Evolutionary conservation across 2,113 vertebrate genomes (phyloP).

Genomic region (Sinocyclocheilus maitianheensis): DNA sequence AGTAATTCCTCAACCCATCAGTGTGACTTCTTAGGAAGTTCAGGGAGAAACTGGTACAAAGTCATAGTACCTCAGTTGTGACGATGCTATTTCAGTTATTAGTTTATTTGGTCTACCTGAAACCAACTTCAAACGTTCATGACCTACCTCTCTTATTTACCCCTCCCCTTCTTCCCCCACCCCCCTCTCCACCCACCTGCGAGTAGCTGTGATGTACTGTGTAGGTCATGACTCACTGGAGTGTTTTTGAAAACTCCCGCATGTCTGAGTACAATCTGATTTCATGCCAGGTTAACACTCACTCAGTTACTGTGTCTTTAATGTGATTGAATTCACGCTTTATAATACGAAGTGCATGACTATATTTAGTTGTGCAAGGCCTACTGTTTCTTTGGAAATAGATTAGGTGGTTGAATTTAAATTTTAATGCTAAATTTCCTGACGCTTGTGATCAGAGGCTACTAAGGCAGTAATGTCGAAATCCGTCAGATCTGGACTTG

Average conservation of each 20-base stretch:
- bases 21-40: slow-evolving; percentile 23
- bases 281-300: neutral
- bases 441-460: neutral
- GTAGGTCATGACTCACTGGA: slow-evolving; percentile 52
- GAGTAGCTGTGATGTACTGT: neutral
- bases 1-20: slow-evolving; percentile 11
- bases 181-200: neutral
- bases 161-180: neutral
- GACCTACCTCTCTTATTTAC: slow-evolving; percentile 9
- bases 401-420: neutral
- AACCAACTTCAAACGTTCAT: neutral
- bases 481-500: neutral
- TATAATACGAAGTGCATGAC: neutral
- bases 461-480: neutral
- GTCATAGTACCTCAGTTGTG: neutral
- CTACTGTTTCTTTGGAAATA: neutral
- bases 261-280: slow-evolving; percentile 14
- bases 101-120: neutral
- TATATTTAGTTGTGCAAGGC: neutral
- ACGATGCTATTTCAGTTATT: neutral
- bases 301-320: neutral
- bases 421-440: neutral
- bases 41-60: neutral
- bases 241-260: slow-evolving; percentile 54
- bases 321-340: neutral